Conservation (phyloP, 2,888 invertebrate genomes). For the Chirona hameri region DNA sequence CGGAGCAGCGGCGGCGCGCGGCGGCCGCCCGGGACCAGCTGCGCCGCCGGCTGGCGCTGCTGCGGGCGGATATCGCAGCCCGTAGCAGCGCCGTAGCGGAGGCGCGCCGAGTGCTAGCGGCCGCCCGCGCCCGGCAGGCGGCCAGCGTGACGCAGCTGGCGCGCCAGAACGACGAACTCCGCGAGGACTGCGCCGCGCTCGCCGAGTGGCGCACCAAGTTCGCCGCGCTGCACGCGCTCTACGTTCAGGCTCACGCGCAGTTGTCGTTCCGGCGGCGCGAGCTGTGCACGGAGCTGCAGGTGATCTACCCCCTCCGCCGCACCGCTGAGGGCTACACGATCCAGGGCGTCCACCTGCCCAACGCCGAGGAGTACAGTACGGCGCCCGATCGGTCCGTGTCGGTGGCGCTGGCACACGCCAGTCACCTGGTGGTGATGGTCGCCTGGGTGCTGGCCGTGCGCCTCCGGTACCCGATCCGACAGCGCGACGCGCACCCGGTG, state of each 20-base stretch:
- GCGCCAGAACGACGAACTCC: conserved; percentile 24
- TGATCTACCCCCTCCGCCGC: conserved; percentile 35
- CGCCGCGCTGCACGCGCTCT: conserved; percentile 30
- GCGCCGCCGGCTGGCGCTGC: conserved; percentile 8
- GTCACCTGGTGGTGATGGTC: conserved; percentile 37
- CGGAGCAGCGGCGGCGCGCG: background rate
- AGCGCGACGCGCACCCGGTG: background rate
- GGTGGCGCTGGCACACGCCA: conserved; percentile 37
- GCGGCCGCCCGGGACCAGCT: background rate
- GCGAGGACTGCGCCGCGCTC: conserved; percentile 10
- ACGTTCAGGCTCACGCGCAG: conserved; percentile 30
- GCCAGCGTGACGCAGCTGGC: background rate
- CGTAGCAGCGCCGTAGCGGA: background rate
- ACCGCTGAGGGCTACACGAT: background rate
- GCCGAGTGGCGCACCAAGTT: background rate
- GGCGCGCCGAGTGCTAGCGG: background rate
- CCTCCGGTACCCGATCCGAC: conserved; percentile 30
- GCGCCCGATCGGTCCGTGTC: background rate
- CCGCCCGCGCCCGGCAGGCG: background rate
- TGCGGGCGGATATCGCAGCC: background rate
- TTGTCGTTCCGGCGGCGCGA: conserved; percentile 34
- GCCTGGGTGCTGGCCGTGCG: conserved; percentile 38
- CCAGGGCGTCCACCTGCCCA: background rate
- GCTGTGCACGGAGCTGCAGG: conserved; percentile 35
- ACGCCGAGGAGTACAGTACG: background rate